Conservation (phyloP, 2,113 vertebrate genomes). For the Morphnarchus princeps region DNA sequence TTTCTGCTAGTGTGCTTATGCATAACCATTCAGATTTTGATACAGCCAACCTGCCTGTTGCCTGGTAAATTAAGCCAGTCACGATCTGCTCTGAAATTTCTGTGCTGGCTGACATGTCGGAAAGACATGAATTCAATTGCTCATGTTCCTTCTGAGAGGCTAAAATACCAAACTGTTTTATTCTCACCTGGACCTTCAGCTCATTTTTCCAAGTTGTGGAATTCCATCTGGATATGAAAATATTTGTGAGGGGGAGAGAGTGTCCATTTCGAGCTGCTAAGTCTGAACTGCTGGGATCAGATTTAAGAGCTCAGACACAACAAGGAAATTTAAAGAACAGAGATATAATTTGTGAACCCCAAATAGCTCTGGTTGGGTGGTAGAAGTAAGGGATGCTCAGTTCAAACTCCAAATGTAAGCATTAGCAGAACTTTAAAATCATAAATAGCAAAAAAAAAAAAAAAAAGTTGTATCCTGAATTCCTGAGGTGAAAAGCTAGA, state of each 20-base stretch:
- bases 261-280: background rate
- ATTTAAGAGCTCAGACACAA: background rate
- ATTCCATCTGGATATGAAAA: background rate
- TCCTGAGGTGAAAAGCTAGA: background rate
- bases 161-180: background rate
- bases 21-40: background rate
- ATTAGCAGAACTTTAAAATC: background rate
- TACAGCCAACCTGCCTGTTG: background rate
- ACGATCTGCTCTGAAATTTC: background rate
- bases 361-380: background rate
- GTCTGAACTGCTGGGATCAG: background rate
- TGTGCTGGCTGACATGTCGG: background rate
- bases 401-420: background rate
- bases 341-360: background rate
- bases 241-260: background rate
- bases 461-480: background rate
- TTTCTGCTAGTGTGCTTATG: background rate
- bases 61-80: background rate
- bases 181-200: fast-evolving
- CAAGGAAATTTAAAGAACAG: background rate
- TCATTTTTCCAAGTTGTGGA: background rate
- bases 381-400: background rate
- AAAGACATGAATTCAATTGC: background rate
- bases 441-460: background rate
- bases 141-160: background rate